These are phyloP conservation scores for Idaea biselata DNA, from an alignment of 2,888 invertebrate species.

Conservation along the genomic window DNA sequence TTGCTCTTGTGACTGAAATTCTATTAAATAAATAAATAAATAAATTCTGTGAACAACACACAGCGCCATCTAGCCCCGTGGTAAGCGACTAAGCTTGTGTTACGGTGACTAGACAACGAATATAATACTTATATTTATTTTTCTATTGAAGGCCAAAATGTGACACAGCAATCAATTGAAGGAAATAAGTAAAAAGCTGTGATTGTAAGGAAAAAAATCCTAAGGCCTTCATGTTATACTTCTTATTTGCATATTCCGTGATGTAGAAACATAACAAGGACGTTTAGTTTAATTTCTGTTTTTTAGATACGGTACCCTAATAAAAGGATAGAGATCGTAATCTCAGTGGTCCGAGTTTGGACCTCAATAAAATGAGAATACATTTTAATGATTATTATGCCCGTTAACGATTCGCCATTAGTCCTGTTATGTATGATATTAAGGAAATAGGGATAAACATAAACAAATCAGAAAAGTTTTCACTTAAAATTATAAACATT, in stretches of 20 bases:
- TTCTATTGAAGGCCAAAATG: no score
- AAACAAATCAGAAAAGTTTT: slow-evolving; percentile 63
- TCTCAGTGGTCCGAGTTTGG: slow-evolving; percentile 66
- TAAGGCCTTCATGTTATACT: no score
- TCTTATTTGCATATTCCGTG: background rate
- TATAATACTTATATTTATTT: no score
- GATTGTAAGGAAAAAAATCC: no score
- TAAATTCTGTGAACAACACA: no score
- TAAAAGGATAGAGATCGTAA: slow-evolving; percentile 76
- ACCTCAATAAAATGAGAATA: slow-evolving; percentile 75
- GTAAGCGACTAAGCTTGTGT: no score
- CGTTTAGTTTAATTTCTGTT: background rate
- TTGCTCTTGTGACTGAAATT: no score
- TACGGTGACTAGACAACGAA: no score
- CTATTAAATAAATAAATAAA: no score
- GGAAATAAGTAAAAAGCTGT: no score
- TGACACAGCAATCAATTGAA: no score
- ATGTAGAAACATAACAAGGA: background rate
- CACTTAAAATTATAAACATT: slow-evolving; percentile 38
- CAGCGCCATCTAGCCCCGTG: no score
- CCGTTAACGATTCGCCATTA: slow-evolving; percentile 68
- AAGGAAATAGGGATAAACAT: slow-evolving; percentile 50
- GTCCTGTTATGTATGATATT: slow-evolving; percentile 42
- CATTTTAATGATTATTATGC: slow-evolving; percentile 77
- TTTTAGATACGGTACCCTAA: slow-evolving; percentile 50